Evolutionary conservation across 2,797 vertebrate genomes (phyloP).

Genomic region (Malurus splendens): DNA sequence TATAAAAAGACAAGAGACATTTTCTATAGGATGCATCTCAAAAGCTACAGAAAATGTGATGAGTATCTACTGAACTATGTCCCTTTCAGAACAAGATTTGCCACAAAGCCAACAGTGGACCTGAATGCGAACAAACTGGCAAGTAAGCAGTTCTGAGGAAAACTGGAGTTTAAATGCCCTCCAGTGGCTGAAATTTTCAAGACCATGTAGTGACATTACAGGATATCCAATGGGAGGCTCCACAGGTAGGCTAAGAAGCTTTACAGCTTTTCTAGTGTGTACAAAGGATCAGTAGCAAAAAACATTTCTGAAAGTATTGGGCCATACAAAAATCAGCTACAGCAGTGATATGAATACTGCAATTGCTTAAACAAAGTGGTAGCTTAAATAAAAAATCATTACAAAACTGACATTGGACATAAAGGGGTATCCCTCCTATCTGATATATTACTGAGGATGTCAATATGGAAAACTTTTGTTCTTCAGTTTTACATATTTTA

Average conservation of each 20-base stretch:
- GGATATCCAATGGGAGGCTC: not conserved
- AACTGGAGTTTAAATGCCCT: constrained; percentile 33
- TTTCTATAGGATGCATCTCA: not conserved
- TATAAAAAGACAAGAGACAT: constrained; percentile 66
- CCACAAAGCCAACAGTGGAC: not conserved
- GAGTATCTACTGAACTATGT: not conserved
- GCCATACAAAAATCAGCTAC: not conserved
- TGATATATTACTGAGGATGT: not conserved
- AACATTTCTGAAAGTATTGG: not conserved
- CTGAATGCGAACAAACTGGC: not conserved
- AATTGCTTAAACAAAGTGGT: not conserved
- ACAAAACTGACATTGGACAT: not conserved
- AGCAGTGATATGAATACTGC: not conserved
- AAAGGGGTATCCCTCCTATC: not conserved
- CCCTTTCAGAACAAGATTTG: not conserved
- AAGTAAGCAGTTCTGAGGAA: not conserved
- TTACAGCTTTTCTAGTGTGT: not conserved
- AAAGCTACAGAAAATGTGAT: not conserved
- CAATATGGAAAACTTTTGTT: not conserved
- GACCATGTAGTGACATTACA: accelerated
- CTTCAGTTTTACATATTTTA: not conserved
- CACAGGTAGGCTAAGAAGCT: not conserved
- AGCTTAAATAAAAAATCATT: not conserved
- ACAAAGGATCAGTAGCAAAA: not conserved
- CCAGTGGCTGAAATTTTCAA: constrained; percentile 37